A percentile compares a stretch with the other conserved stretches of the same genome.
phyloP scores from a whole-genome alignment of 2,113 vertebrate genomes.

The Mormyrus iriodes region DNA sequence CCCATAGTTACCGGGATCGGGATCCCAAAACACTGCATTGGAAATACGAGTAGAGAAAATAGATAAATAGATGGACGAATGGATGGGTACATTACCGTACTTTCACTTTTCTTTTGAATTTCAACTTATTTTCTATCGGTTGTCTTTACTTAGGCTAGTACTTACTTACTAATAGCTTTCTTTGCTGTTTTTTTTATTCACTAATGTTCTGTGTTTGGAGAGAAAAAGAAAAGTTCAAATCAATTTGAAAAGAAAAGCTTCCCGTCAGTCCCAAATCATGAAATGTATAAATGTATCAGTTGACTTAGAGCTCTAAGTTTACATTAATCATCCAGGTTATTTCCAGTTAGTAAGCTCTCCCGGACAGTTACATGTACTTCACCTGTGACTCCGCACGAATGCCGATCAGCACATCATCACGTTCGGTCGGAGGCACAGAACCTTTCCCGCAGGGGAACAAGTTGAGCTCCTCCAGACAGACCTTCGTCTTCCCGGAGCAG shows the following conservation, averaged over 20 bases:
- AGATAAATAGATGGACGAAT: background rate
- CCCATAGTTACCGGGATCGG: background rate
- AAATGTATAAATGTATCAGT: background rate
- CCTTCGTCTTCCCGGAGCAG: background rate
- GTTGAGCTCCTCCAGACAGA: slow-evolving; percentile 35
- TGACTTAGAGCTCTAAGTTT: background rate
- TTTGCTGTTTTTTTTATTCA: background rate
- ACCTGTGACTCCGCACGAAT: slow-evolving; percentile 72
- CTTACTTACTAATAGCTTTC: background rate
- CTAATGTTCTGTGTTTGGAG: background rate
- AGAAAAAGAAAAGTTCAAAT: background rate
- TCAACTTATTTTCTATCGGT: background rate
- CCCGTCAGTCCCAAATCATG: background rate
- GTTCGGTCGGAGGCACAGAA: accelerated
- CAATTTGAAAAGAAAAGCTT: background rate
- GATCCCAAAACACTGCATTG: too few species aligned
- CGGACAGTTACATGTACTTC: background rate
- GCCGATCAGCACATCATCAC: background rate
- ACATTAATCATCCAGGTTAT: background rate
- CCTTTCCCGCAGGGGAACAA: slow-evolving; percentile 49
- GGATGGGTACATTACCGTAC: too few species aligned
- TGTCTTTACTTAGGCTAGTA: background rate
- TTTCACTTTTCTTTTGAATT: background rate
- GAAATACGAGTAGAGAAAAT: background rate
- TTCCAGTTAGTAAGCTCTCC: background rate